Conservation (phyloP, 1,140 invertebrate species). For the Pseudomyrmex gracilis region DNA sequence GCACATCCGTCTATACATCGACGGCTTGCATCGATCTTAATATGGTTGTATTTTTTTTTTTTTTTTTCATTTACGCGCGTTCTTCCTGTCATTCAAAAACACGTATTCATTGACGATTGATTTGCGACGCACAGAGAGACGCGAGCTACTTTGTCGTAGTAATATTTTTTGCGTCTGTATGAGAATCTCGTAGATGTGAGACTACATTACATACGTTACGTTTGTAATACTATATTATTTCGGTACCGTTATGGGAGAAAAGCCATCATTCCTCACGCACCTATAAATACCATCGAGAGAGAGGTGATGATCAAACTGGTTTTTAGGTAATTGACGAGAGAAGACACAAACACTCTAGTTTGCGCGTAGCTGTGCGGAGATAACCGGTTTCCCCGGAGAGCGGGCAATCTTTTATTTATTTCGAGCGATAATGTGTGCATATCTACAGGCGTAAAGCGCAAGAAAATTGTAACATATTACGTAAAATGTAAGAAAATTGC, state of each 20-base stretch:
- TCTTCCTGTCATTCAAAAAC: too few relatives aligned
- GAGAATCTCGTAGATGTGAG: neutral
- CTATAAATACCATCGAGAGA: conserved; percentile 68
- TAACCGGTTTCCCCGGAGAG: conserved; percentile 63
- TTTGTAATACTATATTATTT: neutral
- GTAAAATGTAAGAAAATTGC: too few relatives aligned
- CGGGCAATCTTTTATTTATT: conserved; percentile 23
- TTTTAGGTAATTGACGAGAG: conserved; percentile 65
- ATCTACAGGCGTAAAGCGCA: neutral
- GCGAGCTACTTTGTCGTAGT: neutral
- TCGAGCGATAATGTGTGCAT: neutral
- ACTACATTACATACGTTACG: neutral
- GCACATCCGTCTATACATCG: too few relatives aligned
- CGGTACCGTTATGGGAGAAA: conserved; percentile 53
- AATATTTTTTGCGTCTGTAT: too few relatives aligned
- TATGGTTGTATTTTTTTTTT: too few relatives aligned
- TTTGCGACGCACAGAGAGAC: neutral
- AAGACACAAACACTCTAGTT: conserved; percentile 54
- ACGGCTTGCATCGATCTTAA: too few relatives aligned
- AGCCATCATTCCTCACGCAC: conserved; percentile 59
- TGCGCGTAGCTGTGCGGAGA: conserved; percentile 52
- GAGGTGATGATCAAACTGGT: conserved; percentile 70
- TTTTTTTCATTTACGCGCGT: too few relatives aligned
- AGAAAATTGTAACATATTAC: neutral
- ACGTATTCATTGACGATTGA: neutral